Evolutionary conservation across 2,113 vertebrate species (phyloP).

Genomic region (Mastomys coucha): DNA sequence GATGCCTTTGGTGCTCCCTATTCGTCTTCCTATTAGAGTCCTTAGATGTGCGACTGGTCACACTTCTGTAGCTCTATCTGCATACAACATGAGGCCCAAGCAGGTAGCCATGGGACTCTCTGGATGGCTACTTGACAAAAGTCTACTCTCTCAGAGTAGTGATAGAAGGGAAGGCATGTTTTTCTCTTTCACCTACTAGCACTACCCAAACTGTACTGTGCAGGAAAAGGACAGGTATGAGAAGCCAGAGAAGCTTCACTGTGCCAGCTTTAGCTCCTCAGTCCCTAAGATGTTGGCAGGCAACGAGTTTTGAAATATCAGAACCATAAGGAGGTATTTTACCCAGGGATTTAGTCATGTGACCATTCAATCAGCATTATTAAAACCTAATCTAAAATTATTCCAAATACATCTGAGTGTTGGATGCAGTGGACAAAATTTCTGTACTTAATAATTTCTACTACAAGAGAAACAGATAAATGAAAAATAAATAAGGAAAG

Average conservation of each 20-base stretch:
- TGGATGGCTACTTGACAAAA: not conserved
- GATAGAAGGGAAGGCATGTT: not conserved
- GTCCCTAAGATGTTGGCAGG: not conserved
- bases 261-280: not conserved
- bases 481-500: slow-evolving; percentile 23
- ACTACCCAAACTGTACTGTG: slow-evolving; percentile 9
- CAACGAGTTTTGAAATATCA: slow-evolving; percentile 26
- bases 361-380: slow-evolving; percentile 24
- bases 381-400: not conserved
- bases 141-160: not conserved
- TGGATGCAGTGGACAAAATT: not conserved
- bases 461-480: slow-evolving; percentile 5
- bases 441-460: slow-evolving; percentile 35
- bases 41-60: not conserved
- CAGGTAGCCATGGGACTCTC: not conserved
- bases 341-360: not conserved
- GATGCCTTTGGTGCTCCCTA: not conserved
- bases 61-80: not conserved
- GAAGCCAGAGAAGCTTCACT: not conserved
- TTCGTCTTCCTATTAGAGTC: not conserved
- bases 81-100: not conserved
- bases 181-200: not conserved
- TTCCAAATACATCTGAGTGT: not conserved
- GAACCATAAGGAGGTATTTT: slow-evolving; percentile 35
- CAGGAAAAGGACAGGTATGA: not conserved